Conservation (phyloP, 2,113 vertebrate species). For the Nicator chloris region DNA sequence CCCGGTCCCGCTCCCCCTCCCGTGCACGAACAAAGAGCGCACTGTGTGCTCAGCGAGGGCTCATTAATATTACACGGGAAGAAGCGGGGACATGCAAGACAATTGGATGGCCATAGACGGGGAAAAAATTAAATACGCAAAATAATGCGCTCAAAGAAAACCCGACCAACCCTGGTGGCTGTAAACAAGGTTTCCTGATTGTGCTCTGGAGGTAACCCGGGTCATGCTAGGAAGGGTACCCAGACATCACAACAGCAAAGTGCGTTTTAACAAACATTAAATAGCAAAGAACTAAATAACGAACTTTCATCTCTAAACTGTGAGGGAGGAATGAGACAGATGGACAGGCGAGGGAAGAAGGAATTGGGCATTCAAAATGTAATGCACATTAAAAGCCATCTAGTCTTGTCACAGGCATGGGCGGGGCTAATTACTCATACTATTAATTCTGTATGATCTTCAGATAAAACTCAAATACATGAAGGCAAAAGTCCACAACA, state of each 20-base stretch:
- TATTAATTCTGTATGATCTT: not conserved
- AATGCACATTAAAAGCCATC: not conserved
- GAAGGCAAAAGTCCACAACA: not conserved
- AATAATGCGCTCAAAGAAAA: not conserved
- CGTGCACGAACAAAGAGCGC: not conserved
- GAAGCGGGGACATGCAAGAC: not conserved
- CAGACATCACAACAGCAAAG: not conserved
- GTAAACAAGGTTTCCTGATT: not conserved
- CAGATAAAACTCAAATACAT: not conserved
- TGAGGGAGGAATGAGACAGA: not conserved
- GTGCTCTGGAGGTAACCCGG: not conserved
- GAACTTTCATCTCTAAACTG: not conserved
- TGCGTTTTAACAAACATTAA: not conserved
- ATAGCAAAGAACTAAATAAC: not conserved
- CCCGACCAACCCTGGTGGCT: not conserved
- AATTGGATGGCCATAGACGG: not conserved
- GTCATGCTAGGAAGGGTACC: not conserved
- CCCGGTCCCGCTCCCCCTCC: not conserved
- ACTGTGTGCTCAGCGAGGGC: not conserved
- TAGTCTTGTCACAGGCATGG: not conserved
- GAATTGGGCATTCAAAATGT: not conserved
- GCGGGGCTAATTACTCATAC: not conserved
- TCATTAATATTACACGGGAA: not conserved
- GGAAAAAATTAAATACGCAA: not conserved
- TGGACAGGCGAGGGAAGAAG: not conserved